These are phyloP conservation scores for Ceyx margarethae DNA, from an alignment of 2,113 vertebrate species.

Conservation along the genomic window DNA sequence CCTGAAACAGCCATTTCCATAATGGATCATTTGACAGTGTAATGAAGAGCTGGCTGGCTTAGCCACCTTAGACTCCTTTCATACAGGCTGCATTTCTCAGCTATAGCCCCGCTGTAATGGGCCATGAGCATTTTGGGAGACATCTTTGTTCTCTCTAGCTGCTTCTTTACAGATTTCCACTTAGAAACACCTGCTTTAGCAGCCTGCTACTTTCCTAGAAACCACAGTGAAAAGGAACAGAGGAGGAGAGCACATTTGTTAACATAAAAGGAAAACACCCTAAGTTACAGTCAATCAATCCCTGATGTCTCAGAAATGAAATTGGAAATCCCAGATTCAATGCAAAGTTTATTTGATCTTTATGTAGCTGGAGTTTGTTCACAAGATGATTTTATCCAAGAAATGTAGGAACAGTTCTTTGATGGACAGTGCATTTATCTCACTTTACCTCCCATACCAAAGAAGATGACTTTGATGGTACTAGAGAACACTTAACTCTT, in stretches of 20 bases:
- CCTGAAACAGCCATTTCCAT: not conserved
- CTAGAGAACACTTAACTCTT: constrained; percentile 70
- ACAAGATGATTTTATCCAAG: constrained; percentile 71
- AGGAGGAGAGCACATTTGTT: not conserved
- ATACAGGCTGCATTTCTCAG: not conserved
- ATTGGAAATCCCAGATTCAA: not conserved
- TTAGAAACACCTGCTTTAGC: not conserved
- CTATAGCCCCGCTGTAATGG: not conserved
- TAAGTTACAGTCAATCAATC: not conserved
- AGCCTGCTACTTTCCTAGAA: not conserved
- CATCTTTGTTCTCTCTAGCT: not conserved
- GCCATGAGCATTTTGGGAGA: not conserved
- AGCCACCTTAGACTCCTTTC: not conserved
- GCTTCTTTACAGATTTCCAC: not conserved
- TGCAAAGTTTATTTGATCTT: not conserved
- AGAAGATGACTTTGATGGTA: constrained; percentile 64
- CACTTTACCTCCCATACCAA: constrained; percentile 65
- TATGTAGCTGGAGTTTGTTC: constrained; percentile 67
- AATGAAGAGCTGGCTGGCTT: not conserved
- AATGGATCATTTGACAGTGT: not conserved
- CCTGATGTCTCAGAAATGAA: constrained; percentile 18
- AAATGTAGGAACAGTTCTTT: constrained; percentile 68
- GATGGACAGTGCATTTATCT: constrained; percentile 65
- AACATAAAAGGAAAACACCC: not conserved
- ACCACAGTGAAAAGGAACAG: not conserved